Evolutionary conservation across 2,888 invertebrate genomes (phyloP).

Genomic region (Nycteola revayana): DNA sequence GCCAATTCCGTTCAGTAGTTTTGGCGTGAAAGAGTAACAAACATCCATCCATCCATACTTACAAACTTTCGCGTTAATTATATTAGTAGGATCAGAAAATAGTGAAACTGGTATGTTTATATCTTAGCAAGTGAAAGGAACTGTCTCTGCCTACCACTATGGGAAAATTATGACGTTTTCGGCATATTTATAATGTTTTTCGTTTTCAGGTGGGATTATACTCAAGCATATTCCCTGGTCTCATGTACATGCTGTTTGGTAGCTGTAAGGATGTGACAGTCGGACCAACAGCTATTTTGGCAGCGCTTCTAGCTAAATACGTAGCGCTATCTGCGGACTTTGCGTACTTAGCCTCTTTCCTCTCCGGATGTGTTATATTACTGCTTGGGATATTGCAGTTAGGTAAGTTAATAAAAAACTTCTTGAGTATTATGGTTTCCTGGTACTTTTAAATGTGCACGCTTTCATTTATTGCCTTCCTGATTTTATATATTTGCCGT

Average conservation of each 20-base stretch:
- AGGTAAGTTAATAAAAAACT: slow-evolving; percentile 43
- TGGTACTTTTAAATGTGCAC: too few relatives aligned
- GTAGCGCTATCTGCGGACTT: slow-evolving; percentile 85
- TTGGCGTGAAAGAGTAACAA: too few relatives aligned
- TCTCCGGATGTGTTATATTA: slow-evolving; percentile 88
- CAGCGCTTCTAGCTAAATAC: slow-evolving; percentile 89
- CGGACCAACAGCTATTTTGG: slow-evolving; percentile 95
- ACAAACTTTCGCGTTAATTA: too few relatives aligned
- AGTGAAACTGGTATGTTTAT: too few relatives aligned
- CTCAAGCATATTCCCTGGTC: slow-evolving; percentile 95
- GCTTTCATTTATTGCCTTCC: too few relatives aligned
- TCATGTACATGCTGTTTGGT: slow-evolving; percentile 93
- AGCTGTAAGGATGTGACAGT: slow-evolving; percentile 90
- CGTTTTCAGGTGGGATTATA: slow-evolving; percentile 90
- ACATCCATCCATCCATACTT: too few relatives aligned
- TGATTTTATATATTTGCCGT: too few relatives aligned
- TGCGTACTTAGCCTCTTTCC: slow-evolving; percentile 87
- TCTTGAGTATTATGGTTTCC: background rate
- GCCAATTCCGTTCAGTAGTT: too few relatives aligned
- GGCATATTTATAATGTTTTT: background rate
- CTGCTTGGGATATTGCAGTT: slow-evolving; percentile 88
- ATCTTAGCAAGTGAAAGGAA: too few relatives aligned
- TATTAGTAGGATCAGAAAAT: too few relatives aligned
- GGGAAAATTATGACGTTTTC: too few relatives aligned
- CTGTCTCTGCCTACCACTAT: too few relatives aligned